Conservation (phyloP, 1,140 invertebrate genomes). For the Sitodiplosis mosellana region DNA sequence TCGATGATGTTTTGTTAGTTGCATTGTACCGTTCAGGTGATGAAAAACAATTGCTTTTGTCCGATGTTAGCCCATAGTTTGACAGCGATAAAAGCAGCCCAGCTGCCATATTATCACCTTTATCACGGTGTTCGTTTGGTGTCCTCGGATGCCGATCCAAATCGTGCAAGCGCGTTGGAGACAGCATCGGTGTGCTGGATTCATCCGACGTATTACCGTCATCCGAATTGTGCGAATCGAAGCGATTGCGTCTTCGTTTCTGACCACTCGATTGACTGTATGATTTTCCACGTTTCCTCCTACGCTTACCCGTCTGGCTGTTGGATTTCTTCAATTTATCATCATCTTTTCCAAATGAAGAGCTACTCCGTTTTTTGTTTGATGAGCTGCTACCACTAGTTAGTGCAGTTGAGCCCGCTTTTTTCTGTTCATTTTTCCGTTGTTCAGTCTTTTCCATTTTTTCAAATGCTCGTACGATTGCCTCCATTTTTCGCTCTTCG, state of each 20-base stretch:
- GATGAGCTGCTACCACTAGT: not conserved
- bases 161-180: constrained; percentile 20
- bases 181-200: constrained; percentile 30
- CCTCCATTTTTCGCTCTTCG: constrained; percentile 92
- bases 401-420: constrained; percentile 4
- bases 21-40: no score
- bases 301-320: constrained; percentile 11
- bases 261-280: constrained; percentile 22
- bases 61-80: constrained; percentile 15
- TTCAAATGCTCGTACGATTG: constrained; percentile 84
- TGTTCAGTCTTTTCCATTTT: constrained; percentile 61
- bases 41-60: no score
- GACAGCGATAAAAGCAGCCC: constrained; percentile 37
- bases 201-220: constrained; percentile 45
- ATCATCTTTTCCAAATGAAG: not conserved
- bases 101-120: constrained; percentile 25
- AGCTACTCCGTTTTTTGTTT: not conserved
- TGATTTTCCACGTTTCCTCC: constrained; percentile 11
- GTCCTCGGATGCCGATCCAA: no score
- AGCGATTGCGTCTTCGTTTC: constrained; percentile 35
- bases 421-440: constrained; percentile 48
- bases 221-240: constrained; percentile 57
- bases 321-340: not conserved
- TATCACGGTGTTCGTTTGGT: no score
- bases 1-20: no score